Evolutionary conservation across 2,888 invertebrate species (phyloP).

Genomic region (Eupithecia abbreviata): DNA sequence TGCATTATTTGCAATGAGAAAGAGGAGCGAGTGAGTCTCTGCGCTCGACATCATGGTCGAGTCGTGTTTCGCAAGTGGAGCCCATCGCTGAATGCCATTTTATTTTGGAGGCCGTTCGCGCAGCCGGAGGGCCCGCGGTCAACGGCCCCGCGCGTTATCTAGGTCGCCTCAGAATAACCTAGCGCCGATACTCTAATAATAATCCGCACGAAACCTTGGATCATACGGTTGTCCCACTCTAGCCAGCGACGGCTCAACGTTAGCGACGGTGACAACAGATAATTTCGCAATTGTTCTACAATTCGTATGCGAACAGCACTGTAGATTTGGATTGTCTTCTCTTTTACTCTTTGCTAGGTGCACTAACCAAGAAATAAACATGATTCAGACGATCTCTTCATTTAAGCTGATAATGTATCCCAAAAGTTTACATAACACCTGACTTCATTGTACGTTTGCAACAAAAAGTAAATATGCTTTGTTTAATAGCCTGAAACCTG

Average conservation of each 20-base stretch:
- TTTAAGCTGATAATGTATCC: conserved; percentile 47
- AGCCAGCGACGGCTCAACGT: conserved; percentile 62
- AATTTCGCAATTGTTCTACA: conserved; percentile 68
- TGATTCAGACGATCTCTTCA: conserved; percentile 50
- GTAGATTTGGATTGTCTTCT: conserved; percentile 64
- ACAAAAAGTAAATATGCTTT: background rate
- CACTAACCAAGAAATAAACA: conserved; percentile 58
- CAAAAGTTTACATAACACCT: conserved; percentile 57
- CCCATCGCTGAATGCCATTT: conserved; percentile 83
- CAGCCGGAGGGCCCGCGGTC: conserved; percentile 81
- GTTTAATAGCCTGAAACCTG: background rate
- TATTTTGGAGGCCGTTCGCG: conserved; percentile 82
- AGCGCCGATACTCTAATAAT: conserved; percentile 84
- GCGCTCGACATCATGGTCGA: conserved; percentile 72
- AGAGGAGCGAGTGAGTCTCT: conserved; percentile 64
- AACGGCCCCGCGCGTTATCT: conserved; percentile 81
- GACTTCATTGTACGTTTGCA: conserved; percentile 26
- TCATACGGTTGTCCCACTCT: conserved; percentile 73
- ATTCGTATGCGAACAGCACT: conserved; percentile 61
- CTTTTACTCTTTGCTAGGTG: conserved; percentile 64
- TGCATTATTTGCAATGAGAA: conserved; percentile 68
- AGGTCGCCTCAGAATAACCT: conserved; percentile 84
- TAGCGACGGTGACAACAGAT: conserved; percentile 64
- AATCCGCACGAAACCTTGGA: conserved; percentile 75
- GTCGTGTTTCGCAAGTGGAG: conserved; percentile 80